Percentiles rank a stretch among this genome's conserved stretches.
Evolutionary conservation across 2,113 vertebrate genomes (phyloP).

Genomic region (Brachyhypopomus occidentalis): DNA sequence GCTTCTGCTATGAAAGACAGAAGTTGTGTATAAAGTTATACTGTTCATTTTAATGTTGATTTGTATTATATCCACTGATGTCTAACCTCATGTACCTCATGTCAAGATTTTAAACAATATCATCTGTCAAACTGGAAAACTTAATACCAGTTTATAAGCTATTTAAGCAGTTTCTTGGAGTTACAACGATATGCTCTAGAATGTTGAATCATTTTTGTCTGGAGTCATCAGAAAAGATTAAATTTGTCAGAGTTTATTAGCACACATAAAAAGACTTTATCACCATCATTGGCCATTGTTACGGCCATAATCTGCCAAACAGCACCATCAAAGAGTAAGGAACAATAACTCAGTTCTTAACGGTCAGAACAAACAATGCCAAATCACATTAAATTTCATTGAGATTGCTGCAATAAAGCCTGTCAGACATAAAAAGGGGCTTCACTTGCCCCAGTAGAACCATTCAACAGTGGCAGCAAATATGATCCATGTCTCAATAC

Average conservation of each 20-base stretch:
- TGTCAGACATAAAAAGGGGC: conserved; percentile 54
- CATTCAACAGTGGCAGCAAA: conserved; percentile 53
- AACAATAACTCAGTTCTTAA: conserved; percentile 43
- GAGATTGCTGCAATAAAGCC: conserved; percentile 58
- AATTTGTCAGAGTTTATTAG: conserved; percentile 16
- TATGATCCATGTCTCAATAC: conserved; percentile 62
- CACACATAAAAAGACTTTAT: conserved; percentile 39
- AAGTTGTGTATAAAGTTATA: neutral
- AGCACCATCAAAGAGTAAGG: conserved; percentile 42
- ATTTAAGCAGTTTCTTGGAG: neutral
- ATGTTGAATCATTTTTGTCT: conserved; percentile 19
- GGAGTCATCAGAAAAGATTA: conserved; percentile 14
- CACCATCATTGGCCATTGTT: conserved; percentile 30
- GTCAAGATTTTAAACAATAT: conserved; percentile 2
- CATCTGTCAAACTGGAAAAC: conserved; percentile 4
- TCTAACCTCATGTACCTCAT: neutral
- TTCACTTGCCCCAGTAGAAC: conserved; percentile 53
- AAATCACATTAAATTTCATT: conserved; percentile 53
- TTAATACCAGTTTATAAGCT: conserved; percentile 14
- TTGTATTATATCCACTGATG: neutral
- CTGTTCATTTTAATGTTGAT: conserved; percentile 1
- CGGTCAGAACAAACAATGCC: conserved; percentile 50
- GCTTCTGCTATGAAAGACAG: conserved; percentile 21
- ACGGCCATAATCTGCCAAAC: conserved; percentile 35
- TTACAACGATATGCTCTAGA: neutral